Evolutionary conservation across 2,888 invertebrate species (phyloP), one percentile per base, ranked within the genome.

Genomic region (Nineta flava): DNA sequence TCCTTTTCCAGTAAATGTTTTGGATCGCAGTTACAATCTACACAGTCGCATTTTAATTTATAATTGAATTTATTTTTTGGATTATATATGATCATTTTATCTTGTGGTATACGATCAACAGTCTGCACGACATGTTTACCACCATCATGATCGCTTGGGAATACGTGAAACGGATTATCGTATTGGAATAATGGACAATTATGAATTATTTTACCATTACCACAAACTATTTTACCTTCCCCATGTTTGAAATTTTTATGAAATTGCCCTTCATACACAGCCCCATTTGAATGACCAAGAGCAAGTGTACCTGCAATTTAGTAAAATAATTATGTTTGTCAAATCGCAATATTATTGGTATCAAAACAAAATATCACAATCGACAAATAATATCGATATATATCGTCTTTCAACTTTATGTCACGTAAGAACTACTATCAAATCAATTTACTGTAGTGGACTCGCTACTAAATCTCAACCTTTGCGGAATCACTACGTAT

Each of bases 181-280:
- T 73, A 65, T 32, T 62, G 53, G 59, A 77, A 79, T 31, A 78
- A 60, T 1, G 69, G 67, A 57, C 69, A 67, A 47, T 65, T 63
- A 57, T 71, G 64, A 1, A 75, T 58, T 45, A 70, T 66, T 7
- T 68, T 60, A 12, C 79, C 79, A 57, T 73, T 75, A 48, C 74
- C 77, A 16, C 76, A 75, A 47, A 73, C 62, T 51, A 76, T 62
- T 51, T 65, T 65, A 2, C 77, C 78, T 1, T 61, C 56, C 0
- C 79, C 79, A 53, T 77, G 70, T 58, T 79, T 79, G 53, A 68
- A 66, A 59, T 78, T 73, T 42, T 70, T 59, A 55, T 66, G 65
- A 63, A 75, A 78, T 31, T 70, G 64, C 31, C 79, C 79, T 54
- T 68, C 72, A 55, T 76, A 72, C 58, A 68, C 69, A 0, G 74